Conservation (phyloP, 2,113 vertebrate genomes). For the Calidris pygmaea region DNA sequence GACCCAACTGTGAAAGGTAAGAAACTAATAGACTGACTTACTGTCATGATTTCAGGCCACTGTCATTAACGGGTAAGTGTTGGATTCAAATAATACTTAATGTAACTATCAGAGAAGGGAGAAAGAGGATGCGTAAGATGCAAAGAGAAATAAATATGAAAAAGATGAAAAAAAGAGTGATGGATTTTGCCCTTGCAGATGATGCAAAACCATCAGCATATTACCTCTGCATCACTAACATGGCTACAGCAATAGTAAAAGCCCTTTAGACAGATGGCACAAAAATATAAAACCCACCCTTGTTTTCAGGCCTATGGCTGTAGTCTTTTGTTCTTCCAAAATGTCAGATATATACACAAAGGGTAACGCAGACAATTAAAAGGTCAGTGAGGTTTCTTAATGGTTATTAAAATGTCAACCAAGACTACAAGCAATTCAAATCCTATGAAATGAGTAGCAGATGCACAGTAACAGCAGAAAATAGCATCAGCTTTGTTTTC, state of each 20-base stretch:
- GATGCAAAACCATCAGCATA: background rate
- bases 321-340: slow-evolving; percentile 18
- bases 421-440: slow-evolving; percentile 5
- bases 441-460: background rate
- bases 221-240: background rate
- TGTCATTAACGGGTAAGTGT: background rate
- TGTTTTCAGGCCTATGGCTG: background rate
- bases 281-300: background rate
- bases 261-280: background rate
- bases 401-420: slow-evolving; percentile 45
- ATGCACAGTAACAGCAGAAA: background rate
- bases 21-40: background rate
- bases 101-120: background rate
- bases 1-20: slow-evolving; percentile 94
- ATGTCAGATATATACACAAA: slow-evolving; percentile 30
- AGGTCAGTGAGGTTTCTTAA: slow-evolving; percentile 11
- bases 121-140: background rate
- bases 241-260: background rate
- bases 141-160: background rate
- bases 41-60: background rate
- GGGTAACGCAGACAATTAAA: slow-evolving; percentile 29
- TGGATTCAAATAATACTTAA: background rate
- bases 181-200: background rate
- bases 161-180: background rate
- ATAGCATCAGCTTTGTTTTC: background rate